Base-by-base conservation (phyloP, 2,797 vertebrate genomes). In the Philypnodon macrostomus region DNA sequence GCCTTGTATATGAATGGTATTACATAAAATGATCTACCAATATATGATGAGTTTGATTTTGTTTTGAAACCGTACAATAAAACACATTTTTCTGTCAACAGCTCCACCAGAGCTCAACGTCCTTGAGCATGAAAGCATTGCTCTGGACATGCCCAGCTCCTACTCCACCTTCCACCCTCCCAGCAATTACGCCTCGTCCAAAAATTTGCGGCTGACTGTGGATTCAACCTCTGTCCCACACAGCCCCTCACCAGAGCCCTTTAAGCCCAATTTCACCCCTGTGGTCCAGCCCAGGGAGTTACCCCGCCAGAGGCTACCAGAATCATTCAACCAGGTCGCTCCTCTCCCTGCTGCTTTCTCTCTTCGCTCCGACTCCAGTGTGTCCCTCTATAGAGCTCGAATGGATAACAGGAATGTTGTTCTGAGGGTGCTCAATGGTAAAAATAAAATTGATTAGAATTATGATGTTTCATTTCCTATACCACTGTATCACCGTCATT, bases 391-490 rank as follows among this genome's bases (percentile, higher is more conserved):
- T 63, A 76, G 88, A 46, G 90, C 90, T 1, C 80, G 85, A 0
- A 92, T 91, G 90, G 89, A 91, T 0, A 85, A 88, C 79, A 85
- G 88, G 64, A 90, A 91, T 8, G 90, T 90, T 52, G 80, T 91
- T 2, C 80, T 92, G 16, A 77, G 89, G 8, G 89, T 91, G 16
- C 77, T 92, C 15, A 90, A 88, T 0, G 90, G 90, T 92, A 29
- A 63, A 6, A 12, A 11, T 12, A 73, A 10, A 13, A 16, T 34
- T 24, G 2, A 37, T 8, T 15, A 8, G 16, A 16, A 7, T 5
- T 6, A 34, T 16, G 7, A 15, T 34, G 5, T 14, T 6, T 27
- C 16, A n/a, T 33, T 16, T 23, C 11, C 11, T 58, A 11, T 31
- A 41, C 24, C 31, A 21, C 17, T 15, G 30, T 1, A 36, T 19